Percentiles rank a stretch among this genome's conserved stretches.
Evolutionary conservation across 2,888 invertebrate species (phyloP).

Genomic region (Tenthredo amoena): DNA sequence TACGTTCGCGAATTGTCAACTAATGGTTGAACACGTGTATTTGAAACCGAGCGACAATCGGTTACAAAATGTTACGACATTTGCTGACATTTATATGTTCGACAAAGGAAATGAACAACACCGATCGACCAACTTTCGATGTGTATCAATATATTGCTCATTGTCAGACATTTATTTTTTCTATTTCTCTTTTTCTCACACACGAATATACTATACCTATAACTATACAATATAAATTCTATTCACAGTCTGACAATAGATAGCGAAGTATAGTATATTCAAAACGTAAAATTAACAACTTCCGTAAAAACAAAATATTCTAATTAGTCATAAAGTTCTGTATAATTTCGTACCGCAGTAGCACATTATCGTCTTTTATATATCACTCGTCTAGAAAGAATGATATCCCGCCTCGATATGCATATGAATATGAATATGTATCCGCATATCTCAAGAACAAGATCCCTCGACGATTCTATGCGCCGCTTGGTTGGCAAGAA

Average conservation of each 20-base stretch:
- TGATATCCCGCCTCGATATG: background rate
- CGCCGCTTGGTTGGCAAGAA: slow-evolving; percentile 67
- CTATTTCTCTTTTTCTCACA: background rate
- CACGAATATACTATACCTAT: background rate
- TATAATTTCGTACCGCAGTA: background rate
- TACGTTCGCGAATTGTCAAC: background rate
- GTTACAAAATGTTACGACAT: background rate
- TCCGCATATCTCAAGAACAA: slow-evolving; percentile 34
- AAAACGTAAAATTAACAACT: background rate
- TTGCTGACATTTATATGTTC: slow-evolving; percentile 5
- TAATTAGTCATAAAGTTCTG: background rate
- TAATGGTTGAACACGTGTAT: background rate
- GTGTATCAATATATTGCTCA: background rate
- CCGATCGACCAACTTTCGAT: background rate
- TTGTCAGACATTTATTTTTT: background rate
- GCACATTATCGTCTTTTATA: background rate
- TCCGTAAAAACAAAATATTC: background rate
- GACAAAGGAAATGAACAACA: background rate
- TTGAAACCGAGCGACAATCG: background rate
- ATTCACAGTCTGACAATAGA: background rate
- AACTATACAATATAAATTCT: background rate
- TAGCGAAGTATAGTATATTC: background rate
- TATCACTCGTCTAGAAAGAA: background rate
- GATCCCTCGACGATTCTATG: slow-evolving; percentile 64
- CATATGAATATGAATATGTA: background rate